Evolutionary conservation across 2,113 vertebrate species (phyloP), one percentile per base, ranked within the genome.

Genomic region (Trichomycterus rosablanca): DNA sequence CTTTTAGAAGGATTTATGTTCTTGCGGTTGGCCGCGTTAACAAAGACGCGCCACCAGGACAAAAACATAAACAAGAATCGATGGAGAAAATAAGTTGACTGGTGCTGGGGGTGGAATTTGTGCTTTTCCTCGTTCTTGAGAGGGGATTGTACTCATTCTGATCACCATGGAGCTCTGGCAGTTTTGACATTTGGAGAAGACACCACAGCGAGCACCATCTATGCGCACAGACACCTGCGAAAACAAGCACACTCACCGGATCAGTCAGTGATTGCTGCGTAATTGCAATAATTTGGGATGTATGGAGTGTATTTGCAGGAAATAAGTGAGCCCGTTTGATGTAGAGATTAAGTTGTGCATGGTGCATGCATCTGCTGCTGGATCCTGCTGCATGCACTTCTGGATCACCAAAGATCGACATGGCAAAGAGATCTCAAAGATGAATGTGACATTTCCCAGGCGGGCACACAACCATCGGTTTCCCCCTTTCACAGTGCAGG

Each of bases 41-140:
- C 10, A n/a, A 14, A 23, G 15, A 43, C 22, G 55, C 39, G n/a
- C 28, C 10, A 23, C 8, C 7, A 14, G 23, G 43, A 18, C 63
- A 23, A 63, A 52, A 28, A 16, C 58, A 60, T 51, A 58, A 52
- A 23, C 19, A 30, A 24, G 32, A 66, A 55, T 75, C 69, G 74
- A 81, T 80, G 80, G 81, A 68, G 74, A 70, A 70, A 73, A 75
- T 43, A 83, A 82, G 78, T 81, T 78, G 70, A 61, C 52, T 67
- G 56, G 52, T 66, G 48, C 4, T 55, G 66, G 63, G n/a, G 49
- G 64, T 67, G 66, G 73, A 68, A 70, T 67, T 76, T 68, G 7
- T 67, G 54, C 70, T 72, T 20, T 70, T 55, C 35, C 59, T 66
- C 34, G 35, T 74, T 67, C 70, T 57, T 63, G 54, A 73, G 44